These are phyloP conservation scores for Actias luna DNA, from an alignment of 2,888 invertebrate species.

Conservation along the genomic window DNA sequence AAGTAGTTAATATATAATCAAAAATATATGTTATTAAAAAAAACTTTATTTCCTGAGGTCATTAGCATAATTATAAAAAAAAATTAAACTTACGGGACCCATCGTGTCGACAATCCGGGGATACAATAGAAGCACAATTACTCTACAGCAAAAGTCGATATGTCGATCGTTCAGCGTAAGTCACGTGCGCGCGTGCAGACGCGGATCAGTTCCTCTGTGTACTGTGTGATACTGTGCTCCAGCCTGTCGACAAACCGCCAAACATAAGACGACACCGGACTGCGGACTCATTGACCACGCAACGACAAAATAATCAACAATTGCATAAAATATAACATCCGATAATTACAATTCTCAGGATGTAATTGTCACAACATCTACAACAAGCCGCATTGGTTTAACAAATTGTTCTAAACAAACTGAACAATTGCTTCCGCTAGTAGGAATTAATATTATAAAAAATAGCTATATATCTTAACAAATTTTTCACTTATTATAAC, in stretches of 20 bases:
- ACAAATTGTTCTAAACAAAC: neutral
- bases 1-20: no score
- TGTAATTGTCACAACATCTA: slow-evolving; percentile 25
- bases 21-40: neutral
- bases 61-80: neutral
- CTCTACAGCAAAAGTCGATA: slow-evolving; percentile 32
- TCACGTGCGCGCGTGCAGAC: slow-evolving; percentile 46
- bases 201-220: slow-evolving; percentile 44
- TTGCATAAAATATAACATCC: slow-evolving; percentile 48
- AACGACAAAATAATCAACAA: slow-evolving; percentile 44
- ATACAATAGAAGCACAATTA: slow-evolving; percentile 37
- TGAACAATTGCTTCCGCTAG: no score
- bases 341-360: slow-evolving; percentile 20
- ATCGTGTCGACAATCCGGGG: slow-evolving; percentile 55
- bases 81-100: slow-evolving; percentile 64
- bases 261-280: slow-evolving; percentile 15
- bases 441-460: no score
- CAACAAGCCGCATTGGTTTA: slow-evolving; percentile 1
- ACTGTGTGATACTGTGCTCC: slow-evolving; percentile 59
- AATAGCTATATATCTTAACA: no score
- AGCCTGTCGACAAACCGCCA: slow-evolving; percentile 36
- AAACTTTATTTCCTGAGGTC: neutral
- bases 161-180: slow-evolving; percentile 26
- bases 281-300: slow-evolving; percentile 27
- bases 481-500: no score